Evolutionary conservation across 1,140 invertebrate genomes (phyloP), one percentile per base, ranked within the genome.

Genomic region (Nasonia giraulti): DNA sequence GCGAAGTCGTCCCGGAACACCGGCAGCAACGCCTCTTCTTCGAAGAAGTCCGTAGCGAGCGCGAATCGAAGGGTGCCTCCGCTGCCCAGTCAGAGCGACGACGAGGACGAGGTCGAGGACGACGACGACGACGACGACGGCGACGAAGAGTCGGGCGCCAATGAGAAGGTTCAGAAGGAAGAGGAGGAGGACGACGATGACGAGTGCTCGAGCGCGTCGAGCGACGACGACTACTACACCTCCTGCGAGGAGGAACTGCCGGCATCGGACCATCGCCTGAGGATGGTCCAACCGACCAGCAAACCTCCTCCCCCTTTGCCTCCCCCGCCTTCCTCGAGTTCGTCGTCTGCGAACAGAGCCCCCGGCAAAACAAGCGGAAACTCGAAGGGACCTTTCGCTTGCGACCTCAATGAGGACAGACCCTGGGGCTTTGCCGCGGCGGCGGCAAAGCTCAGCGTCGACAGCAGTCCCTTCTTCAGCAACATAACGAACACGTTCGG

Each of bases 391-490:
- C 92, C 86, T 88, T 94, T 89, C 90, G 89, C 89, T 12, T 92
- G 89, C 83, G 90, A 91, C 27, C 71, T 90, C 1, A 90, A 87
- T 83, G 93, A 94, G 78, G 94, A 96, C 47, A 94, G 94, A 84
- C 94, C 95, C 17, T 97, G 96, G 96, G 96, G 96, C 0, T 97
- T 97, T 91, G 96, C 96, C 1, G 96, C 96, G 0, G 94, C 94
- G 6, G 94, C 94, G 17, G 94, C 94, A 0, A 93, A 93, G 31
- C 80, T 92, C 6, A 89, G 89, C 77, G 88, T 90, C 62, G 88
- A 91, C 27, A 85, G 75, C 87, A 91, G 82, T 11, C 89, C 86
- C 8, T 92, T 92, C 82, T 93, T 93, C 81, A 92, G 90, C 68
- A 90, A 87, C 77, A 91, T 92, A 6, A 91, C 89, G 20, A 91